Evolutionary conservation across 2,113 vertebrate species (phyloP).

Genomic region (Calypte anna): DNA sequence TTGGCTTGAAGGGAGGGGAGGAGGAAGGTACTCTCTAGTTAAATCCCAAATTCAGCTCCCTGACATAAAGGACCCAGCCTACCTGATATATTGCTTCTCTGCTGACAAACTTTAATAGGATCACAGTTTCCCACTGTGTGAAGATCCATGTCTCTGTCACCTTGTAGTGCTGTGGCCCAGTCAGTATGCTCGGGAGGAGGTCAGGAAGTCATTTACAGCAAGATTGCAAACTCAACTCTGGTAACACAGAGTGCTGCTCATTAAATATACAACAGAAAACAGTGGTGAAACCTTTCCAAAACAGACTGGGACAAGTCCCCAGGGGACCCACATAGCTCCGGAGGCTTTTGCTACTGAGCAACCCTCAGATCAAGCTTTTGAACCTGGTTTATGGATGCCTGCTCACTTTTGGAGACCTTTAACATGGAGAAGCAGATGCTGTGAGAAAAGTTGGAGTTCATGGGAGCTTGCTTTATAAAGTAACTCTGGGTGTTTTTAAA

Average conservation of each 20-base stretch:
- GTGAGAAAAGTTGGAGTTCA: not conserved
- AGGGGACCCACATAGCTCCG: not conserved
- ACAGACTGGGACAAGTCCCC: not conserved
- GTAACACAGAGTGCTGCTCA: not conserved
- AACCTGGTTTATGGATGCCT: not conserved
- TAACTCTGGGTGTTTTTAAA: not conserved
- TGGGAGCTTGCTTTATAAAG: not conserved
- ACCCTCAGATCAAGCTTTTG: not conserved
- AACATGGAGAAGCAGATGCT: fast-evolving
- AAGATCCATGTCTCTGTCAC: not conserved
- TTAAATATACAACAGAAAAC: not conserved
- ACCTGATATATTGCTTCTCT: not conserved
- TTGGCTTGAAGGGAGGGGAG: not conserved
- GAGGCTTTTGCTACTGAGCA: not conserved
- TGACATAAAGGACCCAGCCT: not conserved
- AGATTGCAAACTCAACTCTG: not conserved
- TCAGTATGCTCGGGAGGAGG: not conserved
- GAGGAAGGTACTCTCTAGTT: not conserved
- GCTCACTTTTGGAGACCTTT: not conserved
- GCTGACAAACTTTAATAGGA: not conserved
- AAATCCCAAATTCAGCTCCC: not conserved
- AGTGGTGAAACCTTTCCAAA: not conserved
- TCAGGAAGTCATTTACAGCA: not conserved
- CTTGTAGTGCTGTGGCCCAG: not conserved
- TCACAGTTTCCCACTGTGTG: not conserved